phyloP scores from a whole-genome alignment of 2,797 vertebrate genomes.

The Tragopan temminckii region DNA sequence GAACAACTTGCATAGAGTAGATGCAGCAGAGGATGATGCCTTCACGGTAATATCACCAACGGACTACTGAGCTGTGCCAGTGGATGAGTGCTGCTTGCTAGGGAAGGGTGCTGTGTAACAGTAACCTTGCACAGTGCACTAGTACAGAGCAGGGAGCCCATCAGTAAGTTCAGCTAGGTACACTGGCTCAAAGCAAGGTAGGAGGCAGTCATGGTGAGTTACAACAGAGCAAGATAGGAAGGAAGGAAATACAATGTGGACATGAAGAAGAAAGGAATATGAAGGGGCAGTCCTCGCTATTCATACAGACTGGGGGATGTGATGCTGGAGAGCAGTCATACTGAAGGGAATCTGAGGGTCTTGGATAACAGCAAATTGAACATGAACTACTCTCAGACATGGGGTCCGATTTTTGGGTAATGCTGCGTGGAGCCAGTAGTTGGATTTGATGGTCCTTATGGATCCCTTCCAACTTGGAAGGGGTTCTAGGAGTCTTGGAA shows the following conservation, averaged over 20 bases:
- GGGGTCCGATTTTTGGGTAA: no score
- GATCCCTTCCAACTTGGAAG: no score
- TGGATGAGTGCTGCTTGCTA: accelerated
- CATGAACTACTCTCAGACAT: no score
- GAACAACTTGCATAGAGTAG: not conserved
- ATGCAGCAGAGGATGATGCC: not conserved
- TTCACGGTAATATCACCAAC: not conserved
- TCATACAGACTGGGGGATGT: no score
- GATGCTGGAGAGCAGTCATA: no score
- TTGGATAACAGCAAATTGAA: no score
- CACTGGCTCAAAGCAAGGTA: not conserved
- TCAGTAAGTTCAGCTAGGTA: not conserved
- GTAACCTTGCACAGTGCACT: accelerated
- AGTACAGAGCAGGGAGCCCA: not conserved
- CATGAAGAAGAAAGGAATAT: not conserved
- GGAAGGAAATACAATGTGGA: not conserved
- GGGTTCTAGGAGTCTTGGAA: not conserved
- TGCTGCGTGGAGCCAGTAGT: no score
- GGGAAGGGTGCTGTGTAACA: not conserved
- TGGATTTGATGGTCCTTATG: no score
- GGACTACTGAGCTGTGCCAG: not conserved
- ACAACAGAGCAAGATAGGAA: not conserved
- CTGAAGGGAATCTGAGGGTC: no score
- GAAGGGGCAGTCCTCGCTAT: no score
- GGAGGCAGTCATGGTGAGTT: not conserved